A percentile compares a stretch with the other conserved stretches of the same genome.
These are phyloP conservation scores for Adoxophyes honmai DNA, from an alignment of 1,140 invertebrate species.

Conservation along the genomic window DNA sequence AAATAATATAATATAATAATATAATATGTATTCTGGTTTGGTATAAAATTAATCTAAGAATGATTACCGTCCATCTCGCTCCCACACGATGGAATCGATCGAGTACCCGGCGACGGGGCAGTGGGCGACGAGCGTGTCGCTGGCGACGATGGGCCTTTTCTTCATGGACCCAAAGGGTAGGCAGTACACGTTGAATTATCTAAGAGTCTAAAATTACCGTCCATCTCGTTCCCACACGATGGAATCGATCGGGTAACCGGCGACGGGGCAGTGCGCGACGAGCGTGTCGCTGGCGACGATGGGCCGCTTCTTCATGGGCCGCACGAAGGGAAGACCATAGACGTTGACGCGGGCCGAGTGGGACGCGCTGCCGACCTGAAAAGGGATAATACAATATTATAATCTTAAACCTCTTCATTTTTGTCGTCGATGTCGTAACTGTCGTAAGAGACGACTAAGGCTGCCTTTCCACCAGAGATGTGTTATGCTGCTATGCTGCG, in stretches of 20 bases:
- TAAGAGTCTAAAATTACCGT: too few relatives aligned
- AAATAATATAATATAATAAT: too few relatives aligned
- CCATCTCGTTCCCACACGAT: slow-evolving; percentile 94
- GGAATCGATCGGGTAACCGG: slow-evolving; percentile 95
- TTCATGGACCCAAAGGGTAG: slow-evolving; percentile 94
- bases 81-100: slow-evolving; percentile 95
- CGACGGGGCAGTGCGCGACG: slow-evolving; percentile 93
- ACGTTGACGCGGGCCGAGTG: slow-evolving; percentile 94
- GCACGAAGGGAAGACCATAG: slow-evolving; percentile 92
- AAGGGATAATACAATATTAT: not conserved
- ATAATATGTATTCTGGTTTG: too few relatives aligned
- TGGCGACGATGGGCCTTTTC: slow-evolving; percentile 95
- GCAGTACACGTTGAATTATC: slow-evolving; percentile 97
- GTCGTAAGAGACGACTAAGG: too few relatives aligned
- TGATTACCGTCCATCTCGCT: too few relatives aligned
- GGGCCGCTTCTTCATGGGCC: slow-evolving; percentile 95
- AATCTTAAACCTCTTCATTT: too few relatives aligned
- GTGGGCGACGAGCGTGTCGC: slow-evolving; percentile 91
- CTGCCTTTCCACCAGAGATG: too few relatives aligned
- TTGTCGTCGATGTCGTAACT: too few relatives aligned
- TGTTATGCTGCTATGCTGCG: too few relatives aligned
- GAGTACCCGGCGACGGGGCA: slow-evolving; percentile 97
- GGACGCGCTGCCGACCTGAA: slow-evolving; percentile 88
- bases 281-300: slow-evolving; percentile 95
- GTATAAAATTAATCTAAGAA: too few relatives aligned